A percentile compares a stretch with the other conserved stretches of the same genome.
phyloP scores from a whole-genome alignment of 1,140 invertebrate genomes.

The Hyposmocoma kahamanoa region DNA sequence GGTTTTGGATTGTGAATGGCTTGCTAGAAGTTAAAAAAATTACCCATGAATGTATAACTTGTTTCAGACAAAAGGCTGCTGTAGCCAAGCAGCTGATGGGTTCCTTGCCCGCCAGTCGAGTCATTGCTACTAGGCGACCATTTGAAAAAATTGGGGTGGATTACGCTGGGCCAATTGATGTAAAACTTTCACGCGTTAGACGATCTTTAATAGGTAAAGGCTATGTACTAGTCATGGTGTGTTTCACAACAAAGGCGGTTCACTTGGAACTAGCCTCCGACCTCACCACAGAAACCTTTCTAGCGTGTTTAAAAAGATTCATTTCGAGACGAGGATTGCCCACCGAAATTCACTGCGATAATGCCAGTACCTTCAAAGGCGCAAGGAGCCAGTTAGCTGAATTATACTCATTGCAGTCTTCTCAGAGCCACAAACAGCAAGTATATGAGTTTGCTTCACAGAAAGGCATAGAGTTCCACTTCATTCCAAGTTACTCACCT shows the following conservation, averaged over 20 bases:
- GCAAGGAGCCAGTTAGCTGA: no score
- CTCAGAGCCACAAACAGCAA: no score
- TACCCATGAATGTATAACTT: slow-evolving; percentile 30
- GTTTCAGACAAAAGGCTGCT: slow-evolving; percentile 22
- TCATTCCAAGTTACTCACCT: no score
- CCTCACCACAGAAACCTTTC: slow-evolving; percentile 19
- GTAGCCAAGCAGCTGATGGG: slow-evolving; percentile 33
- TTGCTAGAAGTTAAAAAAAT: slow-evolving; percentile 19
- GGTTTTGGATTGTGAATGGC: slow-evolving; percentile 34
- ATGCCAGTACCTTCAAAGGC: no score
- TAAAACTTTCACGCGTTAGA: slow-evolving; percentile 25
- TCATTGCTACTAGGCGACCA: slow-evolving; percentile 17
- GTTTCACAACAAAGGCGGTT: slow-evolving; percentile 15
- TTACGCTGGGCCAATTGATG: slow-evolving; percentile 35
- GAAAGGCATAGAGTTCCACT: no score
- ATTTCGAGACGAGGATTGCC: no score
- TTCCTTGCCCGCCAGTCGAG: slow-evolving; percentile 30
- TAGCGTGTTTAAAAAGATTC: background rate
- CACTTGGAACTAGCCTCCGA: slow-evolving; percentile 16
- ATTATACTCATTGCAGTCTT: no score
- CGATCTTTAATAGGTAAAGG: slow-evolving; percentile 6
- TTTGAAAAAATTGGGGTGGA: slow-evolving; percentile 38
- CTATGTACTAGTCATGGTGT: slow-evolving; percentile 13
- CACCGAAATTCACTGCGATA: no score
- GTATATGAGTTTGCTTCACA: no score